Percentiles rank a stretch among this genome's conserved stretches.
These are phyloP conservation scores for Microplitis demolitor DNA, from an alignment of 1,140 invertebrate species.

Conservation along the genomic window DNA sequence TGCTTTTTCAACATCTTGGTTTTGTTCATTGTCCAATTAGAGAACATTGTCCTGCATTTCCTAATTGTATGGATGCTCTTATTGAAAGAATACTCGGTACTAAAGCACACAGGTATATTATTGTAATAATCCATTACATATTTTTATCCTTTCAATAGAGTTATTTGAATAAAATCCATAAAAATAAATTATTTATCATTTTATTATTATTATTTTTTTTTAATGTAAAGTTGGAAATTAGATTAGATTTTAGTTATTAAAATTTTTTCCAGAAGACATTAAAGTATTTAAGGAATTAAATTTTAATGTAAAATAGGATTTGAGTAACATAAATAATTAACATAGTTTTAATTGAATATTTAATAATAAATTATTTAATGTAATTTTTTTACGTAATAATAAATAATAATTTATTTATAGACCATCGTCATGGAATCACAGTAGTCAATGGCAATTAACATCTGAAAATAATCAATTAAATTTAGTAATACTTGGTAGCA, in stretches of 20 bases:
- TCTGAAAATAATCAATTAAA: constrained; percentile 75
- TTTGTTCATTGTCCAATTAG: constrained; percentile 94
- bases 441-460: constrained; percentile 70
- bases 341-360: constrained; percentile 19
- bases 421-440: constrained; percentile 71
- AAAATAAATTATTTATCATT: no score
- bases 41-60: constrained; percentile 90
- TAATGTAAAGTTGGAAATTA: no score
- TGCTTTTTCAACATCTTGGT: constrained; percentile 93
- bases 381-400: background rate
- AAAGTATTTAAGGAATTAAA: no score
- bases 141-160: no score
- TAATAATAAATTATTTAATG: no score
- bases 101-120: constrained; percentile 68
- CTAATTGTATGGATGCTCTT: constrained; percentile 88
- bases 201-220: no score
- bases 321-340: background rate
- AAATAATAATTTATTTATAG: constrained; percentile 50
- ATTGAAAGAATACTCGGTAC: constrained; percentile 77
- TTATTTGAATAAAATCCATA: no score
- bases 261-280: no score
- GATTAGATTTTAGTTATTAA: no score
- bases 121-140: background rate
- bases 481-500: constrained; percentile 76
- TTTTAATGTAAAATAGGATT: no score